Evolutionary conservation across 2,888 invertebrate species (phyloP).

Genomic region (Macrophya annulata): DNA sequence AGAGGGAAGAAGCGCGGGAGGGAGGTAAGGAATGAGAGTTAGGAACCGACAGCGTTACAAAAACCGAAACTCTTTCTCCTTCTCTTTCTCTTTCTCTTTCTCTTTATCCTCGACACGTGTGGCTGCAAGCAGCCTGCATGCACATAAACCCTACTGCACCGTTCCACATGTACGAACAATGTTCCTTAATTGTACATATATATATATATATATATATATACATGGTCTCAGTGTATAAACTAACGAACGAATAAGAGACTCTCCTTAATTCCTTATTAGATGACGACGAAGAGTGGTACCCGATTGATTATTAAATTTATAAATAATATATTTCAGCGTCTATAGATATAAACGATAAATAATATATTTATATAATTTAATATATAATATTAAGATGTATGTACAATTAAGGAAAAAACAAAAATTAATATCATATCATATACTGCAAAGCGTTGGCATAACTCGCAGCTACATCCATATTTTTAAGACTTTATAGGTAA

Average conservation of each 20-base stretch:
- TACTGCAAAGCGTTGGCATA: neutral
- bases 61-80: slow-evolving; percentile 59
- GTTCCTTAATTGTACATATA: slow-evolving; percentile 33
- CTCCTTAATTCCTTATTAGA: neutral
- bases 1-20: slow-evolving; percentile 59
- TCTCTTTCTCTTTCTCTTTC: slow-evolving; percentile 28
- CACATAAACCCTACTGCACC: neutral
- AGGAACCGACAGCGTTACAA: slow-evolving; percentile 59
- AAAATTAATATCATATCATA: neutral
- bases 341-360: too few species aligned
- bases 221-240: neutral
- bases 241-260: neutral
- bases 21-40: slow-evolving; percentile 44
- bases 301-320: too few species aligned
- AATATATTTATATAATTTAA: neutral
- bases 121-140: neutral
- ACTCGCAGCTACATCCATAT: slow-evolving; percentile 8
- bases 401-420: neutral
- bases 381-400: neutral
- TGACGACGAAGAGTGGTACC: too few species aligned
- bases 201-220: too few species aligned
- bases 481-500: neutral
- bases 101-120: slow-evolving; percentile 23
- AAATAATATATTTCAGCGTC: too few species aligned
- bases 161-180: slow-evolving; percentile 7